phyloP scores from a whole-genome alignment of 2,113 vertebrate species.

The Orientallactaga bullata region DNA sequence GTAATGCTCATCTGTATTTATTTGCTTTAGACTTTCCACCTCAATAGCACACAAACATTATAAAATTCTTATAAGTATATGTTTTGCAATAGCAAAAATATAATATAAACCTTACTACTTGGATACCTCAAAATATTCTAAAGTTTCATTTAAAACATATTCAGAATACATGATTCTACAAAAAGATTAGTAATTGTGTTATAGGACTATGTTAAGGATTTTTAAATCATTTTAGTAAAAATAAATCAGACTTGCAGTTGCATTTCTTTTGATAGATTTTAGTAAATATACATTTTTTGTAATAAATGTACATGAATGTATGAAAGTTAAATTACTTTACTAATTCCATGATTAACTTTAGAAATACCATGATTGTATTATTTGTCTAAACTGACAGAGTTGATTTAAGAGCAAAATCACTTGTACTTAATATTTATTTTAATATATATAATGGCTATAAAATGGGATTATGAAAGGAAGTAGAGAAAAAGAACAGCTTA shows the following conservation, averaged over 20 bases:
- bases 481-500: neutral
- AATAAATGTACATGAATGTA: neutral
- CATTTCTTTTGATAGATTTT: neutral
- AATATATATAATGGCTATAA: neutral
- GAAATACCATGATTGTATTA: neutral
- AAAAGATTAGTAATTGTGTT: slow-evolving; percentile 34
- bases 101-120: neutral
- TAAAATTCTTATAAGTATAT: neutral
- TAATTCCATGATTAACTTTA: slow-evolving; percentile 17
- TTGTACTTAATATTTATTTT: slow-evolving; percentile 38
- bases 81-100: slow-evolving; percentile 13
- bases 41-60: neutral
- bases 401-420: neutral
- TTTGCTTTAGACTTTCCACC: neutral
- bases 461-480: neutral
- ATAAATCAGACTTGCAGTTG: neutral
- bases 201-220: neutral
- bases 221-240: neutral
- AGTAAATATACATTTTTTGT: neutral
- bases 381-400: slow-evolving; percentile 5
- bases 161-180: neutral
- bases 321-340: slow-evolving; percentile 18
- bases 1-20: neutral
- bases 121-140: slow-evolving; percentile 6
- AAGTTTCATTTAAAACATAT: neutral